Evolutionary conservation across 1,140 invertebrate species (phyloP).

Genomic region (Heliconius melpomene): DNA sequence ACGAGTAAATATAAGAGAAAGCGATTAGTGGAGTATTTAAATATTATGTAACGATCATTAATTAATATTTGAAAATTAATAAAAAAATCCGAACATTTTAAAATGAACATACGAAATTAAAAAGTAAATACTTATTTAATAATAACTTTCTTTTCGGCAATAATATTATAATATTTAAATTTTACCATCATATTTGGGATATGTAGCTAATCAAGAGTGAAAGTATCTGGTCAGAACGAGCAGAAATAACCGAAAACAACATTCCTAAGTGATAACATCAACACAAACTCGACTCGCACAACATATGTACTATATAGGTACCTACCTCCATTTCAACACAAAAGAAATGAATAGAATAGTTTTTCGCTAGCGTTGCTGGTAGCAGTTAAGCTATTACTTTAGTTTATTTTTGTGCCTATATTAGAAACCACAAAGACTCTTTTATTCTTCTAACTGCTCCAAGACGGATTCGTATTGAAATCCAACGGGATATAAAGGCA

Average conservation of each 20-base stretch:
- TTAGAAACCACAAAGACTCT: constrained; percentile 40
- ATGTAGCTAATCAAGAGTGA: constrained; percentile 8
- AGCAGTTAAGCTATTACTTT: constrained; percentile 38
- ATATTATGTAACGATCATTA: not conserved
- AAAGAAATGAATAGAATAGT: not conserved
- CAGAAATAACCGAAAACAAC: constrained; percentile 5
- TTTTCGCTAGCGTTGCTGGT: not conserved
- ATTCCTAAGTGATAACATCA: constrained; percentile 7
- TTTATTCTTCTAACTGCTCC: constrained; percentile 46
- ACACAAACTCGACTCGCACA: not conserved
- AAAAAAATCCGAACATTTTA: not conserved
- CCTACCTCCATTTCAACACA: not conserved
- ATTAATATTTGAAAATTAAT: not conserved
- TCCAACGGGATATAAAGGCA: constrained; percentile 43
- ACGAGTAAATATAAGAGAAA: too few relatives aligned
- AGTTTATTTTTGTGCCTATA: constrained; percentile 44
- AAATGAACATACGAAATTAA: not conserved
- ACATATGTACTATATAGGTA: not conserved
- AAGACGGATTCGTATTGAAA: constrained; percentile 56
- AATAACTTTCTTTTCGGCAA: not conserved
- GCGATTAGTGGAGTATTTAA: not conserved
- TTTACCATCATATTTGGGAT: not conserved
- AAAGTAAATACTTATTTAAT: not conserved
- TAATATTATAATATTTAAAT: not conserved
- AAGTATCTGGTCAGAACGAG: not conserved